Evolutionary conservation across 2,888 invertebrate genomes (phyloP), one percentile per base, ranked within the genome.

Genomic region (Lycia hirtaria): DNA sequence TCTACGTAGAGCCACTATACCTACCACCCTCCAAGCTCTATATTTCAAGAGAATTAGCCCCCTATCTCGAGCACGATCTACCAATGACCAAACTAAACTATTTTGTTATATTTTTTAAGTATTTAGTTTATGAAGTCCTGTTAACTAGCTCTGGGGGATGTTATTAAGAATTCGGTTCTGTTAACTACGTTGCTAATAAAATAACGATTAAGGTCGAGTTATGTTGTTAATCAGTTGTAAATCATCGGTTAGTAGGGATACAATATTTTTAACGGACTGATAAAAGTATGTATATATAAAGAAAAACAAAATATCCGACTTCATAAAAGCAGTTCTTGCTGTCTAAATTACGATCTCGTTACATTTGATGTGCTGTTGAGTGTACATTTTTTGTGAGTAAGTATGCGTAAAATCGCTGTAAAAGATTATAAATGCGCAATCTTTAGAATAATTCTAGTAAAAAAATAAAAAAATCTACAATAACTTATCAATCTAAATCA

Each of bases 181-280:
- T 48, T 55, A 53, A 48, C 40, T 48, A 26, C 17, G 28, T 37
- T 37, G 37, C 5, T 55, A 49, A 49, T 41, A 49, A 56, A 56
- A 14, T 2, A 6, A 14, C 30, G 15, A 53, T 44, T 55, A 24
- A 35, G 9, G 30, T 5, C 3, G 43, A 30, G 22, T 49, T 75
- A 71, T 62, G 59, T 60, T 68, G 67, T 80, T 73, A 76, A 76
- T 78, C 70, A 70, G 67, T 56, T 61, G 49, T 65, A 67, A 74
- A 57, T 45, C 69, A 68, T 67, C 53, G 51, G 51, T 17, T 58
- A 48, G 6, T 22, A 3, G 22, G 2, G 14, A 4, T 40, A 14
- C 2, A 14, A 35, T 7, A 40, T 19, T 20, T 37, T 20, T 20
- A 24, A 24, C 9, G 9, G 5, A 7, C 5, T 24, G 24, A 24